Evolutionary conservation across 1,140 invertebrate genomes (phyloP).

Genomic region (Drosophila suzukii): DNA sequence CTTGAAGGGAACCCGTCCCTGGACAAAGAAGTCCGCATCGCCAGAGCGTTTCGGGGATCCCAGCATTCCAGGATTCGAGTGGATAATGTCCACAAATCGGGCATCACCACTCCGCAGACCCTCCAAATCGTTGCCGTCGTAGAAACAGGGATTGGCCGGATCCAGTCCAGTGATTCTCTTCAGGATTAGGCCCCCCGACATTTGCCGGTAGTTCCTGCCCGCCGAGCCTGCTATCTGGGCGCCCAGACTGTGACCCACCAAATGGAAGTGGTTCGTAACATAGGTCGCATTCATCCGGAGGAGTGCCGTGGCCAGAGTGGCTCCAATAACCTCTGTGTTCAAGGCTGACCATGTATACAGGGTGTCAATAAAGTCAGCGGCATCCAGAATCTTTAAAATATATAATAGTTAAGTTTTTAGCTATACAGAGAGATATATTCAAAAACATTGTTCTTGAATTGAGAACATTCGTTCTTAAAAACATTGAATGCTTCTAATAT

Average conservation of each 20-base stretch:
- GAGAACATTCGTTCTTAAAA: too few relatives aligned
- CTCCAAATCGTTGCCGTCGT: slow-evolving; percentile 79
- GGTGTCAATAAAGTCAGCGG: slow-evolving; percentile 63
- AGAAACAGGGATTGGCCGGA: slow-evolving; percentile 89
- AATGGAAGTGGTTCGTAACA: slow-evolving; percentile 56
- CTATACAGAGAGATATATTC: too few relatives aligned
- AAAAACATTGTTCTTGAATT: too few relatives aligned
- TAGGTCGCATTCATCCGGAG: slow-evolving; percentile 37
- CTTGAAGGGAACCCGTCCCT: slow-evolving; percentile 45
- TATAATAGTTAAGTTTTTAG: too few relatives aligned
- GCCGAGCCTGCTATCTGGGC: slow-evolving; percentile 85
- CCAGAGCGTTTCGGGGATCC: slow-evolving; percentile 82
- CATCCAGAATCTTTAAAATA: slow-evolving; percentile 46
- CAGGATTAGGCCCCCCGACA: slow-evolving; percentile 48
- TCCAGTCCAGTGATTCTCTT: slow-evolving; percentile 88
- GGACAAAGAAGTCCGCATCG: slow-evolving; percentile 90
- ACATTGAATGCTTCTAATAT: too few relatives aligned
- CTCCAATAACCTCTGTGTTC: slow-evolving; percentile 69
- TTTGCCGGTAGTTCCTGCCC: slow-evolving; percentile 76
- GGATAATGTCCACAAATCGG: slow-evolving; percentile 89
- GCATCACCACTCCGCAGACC: slow-evolving; percentile 85
- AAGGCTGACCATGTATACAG: slow-evolving; percentile 69
- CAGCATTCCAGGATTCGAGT: slow-evolving; percentile 89
- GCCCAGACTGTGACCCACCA: slow-evolving; percentile 83
- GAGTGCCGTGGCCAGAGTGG: slow-evolving; percentile 55